Conservation (phyloP, 2,797 vertebrate species). For the Anolis apletophallus region DNA sequence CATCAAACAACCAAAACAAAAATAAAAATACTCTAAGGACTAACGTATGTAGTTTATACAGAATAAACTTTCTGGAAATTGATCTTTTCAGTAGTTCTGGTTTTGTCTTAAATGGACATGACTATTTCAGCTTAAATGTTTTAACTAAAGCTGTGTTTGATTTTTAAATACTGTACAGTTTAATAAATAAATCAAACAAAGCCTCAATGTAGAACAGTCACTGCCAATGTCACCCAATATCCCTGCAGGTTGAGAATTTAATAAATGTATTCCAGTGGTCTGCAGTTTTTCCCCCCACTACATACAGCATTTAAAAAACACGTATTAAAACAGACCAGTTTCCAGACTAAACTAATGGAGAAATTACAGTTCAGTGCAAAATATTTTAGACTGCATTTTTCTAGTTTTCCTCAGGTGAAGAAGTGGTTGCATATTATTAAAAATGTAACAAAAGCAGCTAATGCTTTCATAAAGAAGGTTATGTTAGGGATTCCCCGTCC, state of each 20-base stretch:
- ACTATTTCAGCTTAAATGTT: slow-evolving; percentile 93
- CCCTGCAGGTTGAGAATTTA: slow-evolving; percentile 89
- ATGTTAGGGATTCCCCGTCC: slow-evolving; percentile 82
- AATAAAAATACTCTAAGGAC: slow-evolving; percentile 87
- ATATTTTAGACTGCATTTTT: slow-evolving; percentile 91
- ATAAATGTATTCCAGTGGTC: slow-evolving; percentile 86
- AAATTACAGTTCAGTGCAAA: slow-evolving; percentile 99
- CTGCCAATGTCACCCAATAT: slow-evolving; percentile 90
- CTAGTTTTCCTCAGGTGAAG: slow-evolving; percentile 90
- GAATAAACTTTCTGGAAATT: slow-evolving; percentile 93
- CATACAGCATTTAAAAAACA: slow-evolving; percentile 86
- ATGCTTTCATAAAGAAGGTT: slow-evolving; percentile 91
- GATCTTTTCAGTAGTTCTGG: slow-evolving; percentile 97
- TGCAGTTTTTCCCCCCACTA: slow-evolving; percentile 83
- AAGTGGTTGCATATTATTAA: slow-evolving; percentile 99
- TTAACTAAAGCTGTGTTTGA: slow-evolving; percentile 90
- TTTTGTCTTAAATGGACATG: slow-evolving; percentile 88
- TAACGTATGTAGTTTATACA: slow-evolving; percentile 93
- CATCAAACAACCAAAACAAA: slow-evolving; percentile 99
- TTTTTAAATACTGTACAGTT: slow-evolving; percentile 99
- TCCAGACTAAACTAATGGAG: slow-evolving; percentile 93
- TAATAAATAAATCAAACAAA: slow-evolving; percentile 99
- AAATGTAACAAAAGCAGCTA: slow-evolving; percentile 99
- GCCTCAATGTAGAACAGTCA: slow-evolving; percentile 92
- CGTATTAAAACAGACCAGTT: slow-evolving; percentile 91